Conservation (phyloP, 1,140 invertebrate genomes). For the Wasmannia auropunctata region DNA sequence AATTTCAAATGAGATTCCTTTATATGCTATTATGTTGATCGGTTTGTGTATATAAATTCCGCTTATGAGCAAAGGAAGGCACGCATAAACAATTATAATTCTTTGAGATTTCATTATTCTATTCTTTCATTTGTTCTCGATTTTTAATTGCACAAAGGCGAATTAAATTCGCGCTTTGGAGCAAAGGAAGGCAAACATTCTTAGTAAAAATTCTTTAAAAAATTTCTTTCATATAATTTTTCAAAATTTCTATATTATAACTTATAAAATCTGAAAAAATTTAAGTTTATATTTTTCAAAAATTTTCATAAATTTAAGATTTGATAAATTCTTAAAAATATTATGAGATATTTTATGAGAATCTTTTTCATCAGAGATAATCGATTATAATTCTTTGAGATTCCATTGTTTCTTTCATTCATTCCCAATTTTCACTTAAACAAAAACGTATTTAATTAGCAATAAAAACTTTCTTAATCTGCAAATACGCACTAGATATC, state of each 20-base stretch:
- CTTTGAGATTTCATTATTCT: constrained; percentile 19
- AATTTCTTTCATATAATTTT: neutral
- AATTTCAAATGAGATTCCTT: constrained; percentile 45
- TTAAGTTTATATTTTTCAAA: neutral
- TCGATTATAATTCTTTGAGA: constrained; percentile 26
- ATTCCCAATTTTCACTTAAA: neutral
- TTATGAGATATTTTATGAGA: neutral
- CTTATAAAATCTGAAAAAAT: no score
- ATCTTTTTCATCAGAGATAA: neutral
- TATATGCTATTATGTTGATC: constrained; percentile 37
- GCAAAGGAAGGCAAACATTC: neutral
- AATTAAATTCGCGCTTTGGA: neutral
- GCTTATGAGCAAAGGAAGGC: constrained; percentile 33
- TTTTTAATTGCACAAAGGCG: neutral
- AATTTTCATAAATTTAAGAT: neutral
- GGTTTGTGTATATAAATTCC: constrained; percentile 38
- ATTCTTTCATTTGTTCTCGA: neutral
- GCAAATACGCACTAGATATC: neutral
- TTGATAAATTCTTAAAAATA: neutral
- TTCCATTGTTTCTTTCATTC: neutral
- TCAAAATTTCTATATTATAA: no score
- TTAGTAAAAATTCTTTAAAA: no score
- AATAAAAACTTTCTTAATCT: neutral
- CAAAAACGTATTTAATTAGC: neutral
- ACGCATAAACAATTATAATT: constrained; percentile 2